Percentiles rank a stretch among this genome's conserved stretches.
Conservation (phyloP, 2,888 invertebrate species). For the Cataglyphis altisquamis region DNA sequence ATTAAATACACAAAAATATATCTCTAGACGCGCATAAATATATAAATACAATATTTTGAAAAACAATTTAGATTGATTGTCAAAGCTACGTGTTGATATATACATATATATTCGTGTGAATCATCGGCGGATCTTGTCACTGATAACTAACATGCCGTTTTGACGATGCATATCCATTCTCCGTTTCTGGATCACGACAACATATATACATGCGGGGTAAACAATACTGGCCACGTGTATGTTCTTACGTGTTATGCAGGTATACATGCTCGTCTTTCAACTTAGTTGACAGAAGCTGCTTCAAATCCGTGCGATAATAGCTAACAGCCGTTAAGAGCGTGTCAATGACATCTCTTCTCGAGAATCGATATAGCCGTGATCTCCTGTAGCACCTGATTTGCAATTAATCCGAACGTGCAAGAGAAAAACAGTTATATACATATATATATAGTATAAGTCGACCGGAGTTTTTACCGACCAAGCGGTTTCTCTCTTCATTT, state of each 20-base stretch:
- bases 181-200: slow-evolving; percentile 54
- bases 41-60: not conserved
- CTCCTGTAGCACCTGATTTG: not conserved
- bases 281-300: slow-evolving; percentile 38
- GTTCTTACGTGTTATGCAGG: slow-evolving; percentile 36
- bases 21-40: not conserved
- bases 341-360: slow-evolving; percentile 23
- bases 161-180: slow-evolving; percentile 68
- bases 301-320: slow-evolving; percentile 31
- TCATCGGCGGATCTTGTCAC: slow-evolving; percentile 77
- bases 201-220: slow-evolving; percentile 12
- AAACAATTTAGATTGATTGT: not conserved
- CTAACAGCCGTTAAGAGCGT: slow-evolving; percentile 31
- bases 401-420: slow-evolving; percentile 1
- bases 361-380: not conserved
- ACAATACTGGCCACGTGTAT: slow-evolving; percentile 33
- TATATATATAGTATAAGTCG: no score
- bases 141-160: slow-evolving; percentile 77
- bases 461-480: not conserved
- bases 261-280: slow-evolving; percentile 17
- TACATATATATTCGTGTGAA: not conserved
- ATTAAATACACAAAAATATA: not conserved
- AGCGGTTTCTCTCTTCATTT: not conserved
- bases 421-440: no score
- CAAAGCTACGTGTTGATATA: not conserved